A percentile compares a stretch with the other conserved stretches of the same genome.
Conservation (phyloP, 2,888 invertebrate species). For the Lasioglossum oenotherae region DNA sequence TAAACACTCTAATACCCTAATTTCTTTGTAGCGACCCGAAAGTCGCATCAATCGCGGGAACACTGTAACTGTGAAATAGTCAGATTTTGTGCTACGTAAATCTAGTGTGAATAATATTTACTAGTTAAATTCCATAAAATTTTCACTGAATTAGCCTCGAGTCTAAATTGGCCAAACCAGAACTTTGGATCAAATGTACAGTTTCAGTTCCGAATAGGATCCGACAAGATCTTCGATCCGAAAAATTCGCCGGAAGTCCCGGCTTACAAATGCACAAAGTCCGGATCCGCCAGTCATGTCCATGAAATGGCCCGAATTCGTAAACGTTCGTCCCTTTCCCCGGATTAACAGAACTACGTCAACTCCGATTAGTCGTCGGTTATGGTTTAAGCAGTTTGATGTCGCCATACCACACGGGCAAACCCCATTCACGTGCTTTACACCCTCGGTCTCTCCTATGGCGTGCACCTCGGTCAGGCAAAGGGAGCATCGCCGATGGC, state of each 20-base stretch:
- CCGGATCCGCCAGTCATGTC: background rate
- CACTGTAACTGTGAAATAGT: background rate
- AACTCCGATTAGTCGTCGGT: slow-evolving; percentile 39
- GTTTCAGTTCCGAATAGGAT: background rate
- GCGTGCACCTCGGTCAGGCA: slow-evolving; percentile 10
- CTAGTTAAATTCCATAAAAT: background rate
- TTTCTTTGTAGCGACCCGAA: too few relatives aligned
- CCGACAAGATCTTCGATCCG: background rate
- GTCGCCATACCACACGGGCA: slow-evolving; percentile 44
- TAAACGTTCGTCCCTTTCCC: background rate
- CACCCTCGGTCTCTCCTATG: slow-evolving; percentile 18
- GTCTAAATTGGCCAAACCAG: background rate
- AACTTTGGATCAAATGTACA: background rate
- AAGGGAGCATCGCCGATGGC: slow-evolving; percentile 52
- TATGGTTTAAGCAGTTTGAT: slow-evolving; percentile 74
- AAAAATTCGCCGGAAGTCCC: background rate
- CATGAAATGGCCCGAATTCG: background rate
- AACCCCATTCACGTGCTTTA: slow-evolving; percentile 49
- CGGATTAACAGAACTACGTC: slow-evolving; percentile 8
- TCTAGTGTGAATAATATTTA: background rate
- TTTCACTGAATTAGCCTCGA: background rate
- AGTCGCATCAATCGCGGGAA: too few relatives aligned
- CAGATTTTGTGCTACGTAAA: background rate
- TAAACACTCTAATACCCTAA: too few relatives aligned
- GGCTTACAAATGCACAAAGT: background rate